Evolutionary conservation across 2,113 vertebrate genomes (phyloP), one percentile per base, ranked within the genome.

Genomic region (Lophochroa leadbeateri): DNA sequence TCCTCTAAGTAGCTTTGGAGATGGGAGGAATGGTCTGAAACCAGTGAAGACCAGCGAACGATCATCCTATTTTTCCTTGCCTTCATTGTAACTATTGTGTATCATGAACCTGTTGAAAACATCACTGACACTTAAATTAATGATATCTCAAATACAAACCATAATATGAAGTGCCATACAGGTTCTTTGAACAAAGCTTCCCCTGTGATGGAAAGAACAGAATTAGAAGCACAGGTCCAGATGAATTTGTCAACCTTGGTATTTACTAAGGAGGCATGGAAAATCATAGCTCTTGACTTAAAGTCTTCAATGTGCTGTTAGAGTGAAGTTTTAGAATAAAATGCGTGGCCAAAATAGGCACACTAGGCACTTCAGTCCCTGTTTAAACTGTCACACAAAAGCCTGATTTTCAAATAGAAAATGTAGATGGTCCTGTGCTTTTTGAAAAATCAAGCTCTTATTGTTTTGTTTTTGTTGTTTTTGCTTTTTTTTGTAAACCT

Each of bases 61-160:
- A 82, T 69, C 49, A n/a, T 25, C 49, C 90, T 67, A 68, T 95
- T 97, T 98, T 98, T 96, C 96, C 91, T 94, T 95, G 92, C 96
- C 92, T 97, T 92, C 16, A 0, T 49, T 91, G 17, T 47, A 13
- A 58, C 13, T 91, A 86, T 88, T 97, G 96, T 95, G 71, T 70
- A 39, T 86, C 57, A 2, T 13, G 88, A 74, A 61, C n/a, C 39
- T 0, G 1, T 27, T 50, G 20, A 43, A 74, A 41, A 35, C 24
- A 6, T 63, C 52, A 41, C 71, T 70, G 75, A 50, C 63, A 24
- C 37, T 65, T 29, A 47, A 63, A 44, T 61, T 49, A 64, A 28
- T 17, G 17, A 3, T 47, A 44, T 47, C 55, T 68, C 46, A 89
- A 71, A 49, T 52, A 23, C 20, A 82, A 61, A 82, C 37, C 10